These are phyloP conservation scores for Ephydatia muelleri DNA, from an alignment of 37 sponge, comb jelly and placozoan genomes.

Conservation along the genomic window DNA sequence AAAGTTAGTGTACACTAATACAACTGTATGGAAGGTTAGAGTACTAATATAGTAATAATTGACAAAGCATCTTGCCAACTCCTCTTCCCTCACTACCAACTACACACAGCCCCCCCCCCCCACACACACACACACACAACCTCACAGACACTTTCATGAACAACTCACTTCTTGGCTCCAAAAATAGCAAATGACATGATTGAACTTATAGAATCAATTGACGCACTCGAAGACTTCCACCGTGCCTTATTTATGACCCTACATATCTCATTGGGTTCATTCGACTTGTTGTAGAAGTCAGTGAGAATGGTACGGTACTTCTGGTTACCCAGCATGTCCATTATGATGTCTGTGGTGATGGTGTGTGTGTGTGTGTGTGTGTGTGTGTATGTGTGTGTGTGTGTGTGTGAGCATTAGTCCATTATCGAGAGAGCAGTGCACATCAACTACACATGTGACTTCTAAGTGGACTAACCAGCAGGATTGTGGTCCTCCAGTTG, in stretches of 20 bases:
- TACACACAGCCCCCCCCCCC: too few relatives aligned
- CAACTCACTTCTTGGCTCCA: slow-evolving; percentile 17
- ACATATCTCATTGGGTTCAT: slow-evolving; percentile 36
- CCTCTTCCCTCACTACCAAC: slow-evolving; percentile 3
- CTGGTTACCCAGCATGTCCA: slow-evolving; percentile 82
- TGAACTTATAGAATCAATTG: slow-evolving; percentile 1
- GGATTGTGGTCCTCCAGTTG: slow-evolving; percentile 49
- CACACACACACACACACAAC: too few relatives aligned
- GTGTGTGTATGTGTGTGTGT: not conserved
- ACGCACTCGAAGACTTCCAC: not conserved
- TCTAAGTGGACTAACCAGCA: slow-evolving; percentile 23
- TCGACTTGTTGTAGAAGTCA: slow-evolving; percentile 38
- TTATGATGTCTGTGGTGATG: slow-evolving; percentile 58
- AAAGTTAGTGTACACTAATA: not conserved
- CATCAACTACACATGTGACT: too few relatives aligned
- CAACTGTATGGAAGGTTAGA: not conserved
- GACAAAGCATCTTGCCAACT: not conserved
- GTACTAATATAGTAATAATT: too few relatives aligned
- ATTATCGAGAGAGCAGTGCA: not conserved
- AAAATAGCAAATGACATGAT: not conserved
- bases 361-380: not conserved
- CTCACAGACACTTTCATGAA: not conserved
- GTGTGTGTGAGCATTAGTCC: too few relatives aligned
- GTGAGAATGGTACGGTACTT: slow-evolving; percentile 35
- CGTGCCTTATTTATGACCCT: slow-evolving; percentile 47